Evolutionary conservation across 92 coral and sea anemone species (phyloP).

Genomic region (Epizoanthus stellaris): DNA sequence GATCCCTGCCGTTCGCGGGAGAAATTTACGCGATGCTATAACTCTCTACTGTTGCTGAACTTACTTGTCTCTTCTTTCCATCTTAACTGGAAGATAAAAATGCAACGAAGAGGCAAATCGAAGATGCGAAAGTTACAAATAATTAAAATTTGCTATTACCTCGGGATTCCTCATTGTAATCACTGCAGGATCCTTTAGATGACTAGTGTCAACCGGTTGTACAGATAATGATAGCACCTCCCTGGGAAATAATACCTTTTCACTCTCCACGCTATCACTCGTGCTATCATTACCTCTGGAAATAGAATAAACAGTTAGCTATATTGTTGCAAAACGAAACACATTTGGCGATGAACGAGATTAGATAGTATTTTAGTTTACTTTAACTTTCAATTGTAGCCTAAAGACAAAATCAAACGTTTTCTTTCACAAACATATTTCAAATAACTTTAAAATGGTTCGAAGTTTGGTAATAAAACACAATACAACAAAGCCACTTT

Average conservation of each 20-base stretch:
- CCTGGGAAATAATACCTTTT: neutral
- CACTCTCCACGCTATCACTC: neutral
- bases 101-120: neutral
- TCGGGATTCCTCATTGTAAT: slow-evolving; percentile 18
- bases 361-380: neutral
- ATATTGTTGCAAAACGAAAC: neutral
- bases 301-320: neutral
- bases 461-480: too few relatives aligned
- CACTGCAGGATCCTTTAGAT: slow-evolving; percentile 14
- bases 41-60: too few relatives aligned
- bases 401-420: too few relatives aligned
- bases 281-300: neutral
- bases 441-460: too few relatives aligned
- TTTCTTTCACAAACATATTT: too few relatives aligned
- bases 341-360: neutral
- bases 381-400: neutral
- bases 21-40: too few relatives aligned
- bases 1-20: too few relatives aligned
- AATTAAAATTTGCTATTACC: neutral
- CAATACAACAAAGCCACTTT: too few relatives aligned
- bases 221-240: slow-evolving; percentile 36
- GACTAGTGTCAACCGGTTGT: slow-evolving; percentile 8
- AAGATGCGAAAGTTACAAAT: neutral
- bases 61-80: too few relatives aligned
- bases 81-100: neutral